Base-by-base conservation (phyloP, 1,140 invertebrate genomes). In the Tetragnatha versicolor region DNA sequence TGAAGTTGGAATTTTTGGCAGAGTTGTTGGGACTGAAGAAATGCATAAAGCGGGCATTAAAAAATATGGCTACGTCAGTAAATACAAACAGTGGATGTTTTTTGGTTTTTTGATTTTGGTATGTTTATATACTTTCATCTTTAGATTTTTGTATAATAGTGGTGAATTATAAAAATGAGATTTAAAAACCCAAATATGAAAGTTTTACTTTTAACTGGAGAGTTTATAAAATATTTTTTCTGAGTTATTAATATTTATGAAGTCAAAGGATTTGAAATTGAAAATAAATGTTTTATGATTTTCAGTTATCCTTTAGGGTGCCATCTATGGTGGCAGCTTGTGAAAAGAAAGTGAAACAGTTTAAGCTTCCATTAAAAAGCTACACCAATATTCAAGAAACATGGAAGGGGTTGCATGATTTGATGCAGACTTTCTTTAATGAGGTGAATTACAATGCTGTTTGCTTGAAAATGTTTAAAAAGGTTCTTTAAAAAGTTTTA, bases 1-100 rank as follows among this genome's bases (percentile, higher is more conserved):
- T 51, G 72, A 75, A 49, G 72, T 75, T n/a, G 72, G 14, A n/a
- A 35, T 75, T 9, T 75, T 75, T 49, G 72, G 72, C 7, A 37
- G 72, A 25, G 9, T 22, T 47, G 33, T 75, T 9, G 39, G 37
- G 25, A 75, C 39, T 35, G 58, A 61, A 37, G 58, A 49, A 29
- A 75, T 75, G 55, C 72, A 75, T 25, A 20, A 63, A 63, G 72
- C 45, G 20, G 72, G 58, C 4, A 17, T 75, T 25, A 75, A 75
- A 42, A 61, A 42, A 63, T 63, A 75, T 39, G 72, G 72, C 0
- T 75, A 75, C 20, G 29, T 20, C 12, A 5, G 55, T 12, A 61
- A 22, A 20, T 33, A 17, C 47, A 58, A 25, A n/a, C 55, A 63
- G 17, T 35, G 20, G 3, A 20, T 51, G 4, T 4, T 37, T 3